Evolutionary conservation across 2,113 vertebrate species (phyloP), one percentile per base, ranked within the genome.

Genomic region (Talpa occidentalis): DNA sequence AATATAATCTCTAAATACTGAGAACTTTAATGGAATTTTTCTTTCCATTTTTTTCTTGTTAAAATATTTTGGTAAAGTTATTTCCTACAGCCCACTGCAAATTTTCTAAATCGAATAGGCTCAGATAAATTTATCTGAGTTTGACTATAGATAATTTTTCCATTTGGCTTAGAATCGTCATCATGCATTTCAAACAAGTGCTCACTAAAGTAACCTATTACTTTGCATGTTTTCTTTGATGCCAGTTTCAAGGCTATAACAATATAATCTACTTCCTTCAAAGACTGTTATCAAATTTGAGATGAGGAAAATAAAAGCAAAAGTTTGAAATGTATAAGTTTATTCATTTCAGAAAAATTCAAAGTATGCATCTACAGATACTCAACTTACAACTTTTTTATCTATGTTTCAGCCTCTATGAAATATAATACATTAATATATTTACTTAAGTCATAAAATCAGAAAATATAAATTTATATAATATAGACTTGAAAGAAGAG

Each of bases 51-150:
- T 47, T 88, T 87, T 92, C 42, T 67, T 79, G 56, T 79, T 89
- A 54, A 86, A 93, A 54, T 93, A 64, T 88, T 94, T 85, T 60
- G 19, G 17, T 78, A 56, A 89, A 81, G 74, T 93, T 82, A 67
- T 87, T 90, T 83, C 24, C 76, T 95, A 35, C 1, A 47, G 15
- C 19, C 37, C 8, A 73, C 40, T 95, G 14, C 35, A 80, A 69
- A 54, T 62, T 42, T 40, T 86, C n/a, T 70, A 60, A 84, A 11
- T n/a, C n/a, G n/a, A 70, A 88, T 35, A 44, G 66, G 12, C 30
- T 60, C 9, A 67, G n/a, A 42, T 73, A 88, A 93, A 79, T 37
- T 52, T 69, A 74, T 74, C 70, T 76, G 62, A 86, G 40, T 26
- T 37, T 74, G 28, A 66, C n/a, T 85, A 66, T 42, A 76, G 28